Conservation (phyloP, 2,113 vertebrate species). For the Nyctibius bracteatus region DNA sequence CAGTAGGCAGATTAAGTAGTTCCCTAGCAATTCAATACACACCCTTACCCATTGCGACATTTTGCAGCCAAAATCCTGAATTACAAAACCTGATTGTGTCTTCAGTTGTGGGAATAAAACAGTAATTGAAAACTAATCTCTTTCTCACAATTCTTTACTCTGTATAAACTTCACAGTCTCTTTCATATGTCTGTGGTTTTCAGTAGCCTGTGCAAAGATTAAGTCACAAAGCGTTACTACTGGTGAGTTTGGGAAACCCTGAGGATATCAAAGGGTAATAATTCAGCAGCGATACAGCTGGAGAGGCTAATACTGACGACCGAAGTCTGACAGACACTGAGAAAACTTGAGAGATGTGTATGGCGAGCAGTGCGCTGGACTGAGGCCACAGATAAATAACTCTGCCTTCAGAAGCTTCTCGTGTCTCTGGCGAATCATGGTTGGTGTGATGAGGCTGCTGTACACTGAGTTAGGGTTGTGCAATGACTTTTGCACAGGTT, state of each 20-base stretch:
- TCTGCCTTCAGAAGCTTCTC: background rate
- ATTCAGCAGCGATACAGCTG: background rate
- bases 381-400: background rate
- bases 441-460: background rate
- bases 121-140: slow-evolving; percentile 1
- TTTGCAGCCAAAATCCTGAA: background rate
- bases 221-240: background rate
- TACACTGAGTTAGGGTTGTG: background rate
- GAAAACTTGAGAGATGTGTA: background rate
- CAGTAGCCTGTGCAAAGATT: background rate
- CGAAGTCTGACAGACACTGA: background rate
- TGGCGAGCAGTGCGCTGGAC: rapidly evolving
- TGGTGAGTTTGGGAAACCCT: background rate
- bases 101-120: slow-evolving; percentile 45
- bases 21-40: background rate
- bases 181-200: background rate
- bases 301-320: background rate
- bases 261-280: background rate
- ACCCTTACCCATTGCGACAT: background rate
- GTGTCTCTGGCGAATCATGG: rapidly evolving
- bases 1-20: background rate
- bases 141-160: background rate
- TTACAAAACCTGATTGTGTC: background rate
- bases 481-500: background rate
- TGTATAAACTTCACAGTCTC: background rate